phyloP scores from a whole-genome alignment of 2,113 vertebrate genomes.

The Chionodraco myersi region DNA sequence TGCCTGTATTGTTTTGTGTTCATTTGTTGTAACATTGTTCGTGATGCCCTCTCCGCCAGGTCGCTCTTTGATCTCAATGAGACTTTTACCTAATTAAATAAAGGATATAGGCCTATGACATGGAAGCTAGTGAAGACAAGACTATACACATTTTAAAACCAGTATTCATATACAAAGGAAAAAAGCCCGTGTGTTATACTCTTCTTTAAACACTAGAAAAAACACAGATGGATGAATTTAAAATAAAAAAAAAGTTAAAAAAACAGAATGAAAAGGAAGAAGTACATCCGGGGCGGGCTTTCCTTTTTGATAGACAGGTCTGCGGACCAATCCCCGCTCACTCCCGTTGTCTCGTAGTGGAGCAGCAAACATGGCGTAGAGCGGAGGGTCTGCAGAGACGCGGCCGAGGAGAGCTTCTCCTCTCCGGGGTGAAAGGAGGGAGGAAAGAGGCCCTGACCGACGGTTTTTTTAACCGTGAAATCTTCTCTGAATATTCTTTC shows the following conservation, averaged over 20 bases:
- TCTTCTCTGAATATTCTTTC: neutral
- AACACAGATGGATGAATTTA: neutral
- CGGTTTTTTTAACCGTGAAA: too few species aligned
- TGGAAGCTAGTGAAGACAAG: too few species aligned
- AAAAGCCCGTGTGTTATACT: too few species aligned
- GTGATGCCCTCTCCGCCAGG: too few species aligned
- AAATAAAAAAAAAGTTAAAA: neutral
- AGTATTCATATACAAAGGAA: too few species aligned
- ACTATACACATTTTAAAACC: too few species aligned
- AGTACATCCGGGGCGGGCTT: constrained; percentile 64
- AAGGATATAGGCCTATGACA: too few species aligned
- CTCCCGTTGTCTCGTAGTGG: constrained; percentile 34
- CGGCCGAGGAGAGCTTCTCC: constrained; percentile 54
- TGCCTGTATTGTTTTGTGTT: too few species aligned
- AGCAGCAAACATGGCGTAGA: constrained; percentile 76
- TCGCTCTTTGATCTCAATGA: too few species aligned
- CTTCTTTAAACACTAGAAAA: neutral
- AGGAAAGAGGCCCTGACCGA: neutral
- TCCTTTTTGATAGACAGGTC: constrained; percentile 63
- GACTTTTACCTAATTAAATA: too few species aligned
- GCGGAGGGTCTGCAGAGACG: constrained; percentile 33
- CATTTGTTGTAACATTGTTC: too few species aligned
- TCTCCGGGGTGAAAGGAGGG: constrained; percentile 10
- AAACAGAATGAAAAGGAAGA: neutral
- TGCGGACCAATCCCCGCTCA: constrained; percentile 14